Base-by-base conservation (phyloP, 2,113 vertebrate species). In the Melospiza georgiana region DNA sequence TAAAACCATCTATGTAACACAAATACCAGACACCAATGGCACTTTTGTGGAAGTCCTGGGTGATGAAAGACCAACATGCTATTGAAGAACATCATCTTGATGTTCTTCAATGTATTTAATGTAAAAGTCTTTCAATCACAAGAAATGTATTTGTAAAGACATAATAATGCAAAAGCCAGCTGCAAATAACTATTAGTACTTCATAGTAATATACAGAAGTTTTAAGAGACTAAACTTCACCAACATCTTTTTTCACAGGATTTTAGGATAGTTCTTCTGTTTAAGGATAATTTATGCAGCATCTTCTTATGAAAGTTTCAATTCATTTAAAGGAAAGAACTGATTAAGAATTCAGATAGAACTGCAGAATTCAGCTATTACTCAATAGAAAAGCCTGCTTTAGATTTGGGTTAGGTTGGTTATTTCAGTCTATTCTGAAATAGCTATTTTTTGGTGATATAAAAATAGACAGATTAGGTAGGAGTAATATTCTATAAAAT, bases 401-500 rank as follows among this genome's bases (percentile, higher is more conserved):
- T 66, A 73, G 67, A 93, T 95, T 91, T 80, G 67, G 78, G 87
- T 88, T 94, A 66, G 41, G 63, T 69, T 76, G 87, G 74, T 51
- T 95, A 93, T 95, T 96, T 87, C 63, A 55, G 82, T 55, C 82
- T 95, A 43, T 79, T 79, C 91, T 73, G 46, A 93, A 96, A 90
- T 13, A 27, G 18, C 55, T 91, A 20, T 62, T 92, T 94, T 92
- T 74, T 74, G 5, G 85, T n/a, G 41, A 58, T 79, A 76, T n/a
- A 95, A 97, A 96, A 97, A 96, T 95, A 95, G 91, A 30, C 41
- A 35, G 48, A 88, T 83, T 67, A 95, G 85, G 95, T 97, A 95
- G 91, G 90, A 96, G 96, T 93, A 74, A 86, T 88, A 90, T 48
- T 95, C 93, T 93, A 82, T 96, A 90, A 90, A 92, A 77, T 79